Percentiles rank a stretch among this genome's conserved stretches.
Evolutionary conservation across 2,113 vertebrate species (phyloP).

Genomic region (Menura novaehollandiae): DNA sequence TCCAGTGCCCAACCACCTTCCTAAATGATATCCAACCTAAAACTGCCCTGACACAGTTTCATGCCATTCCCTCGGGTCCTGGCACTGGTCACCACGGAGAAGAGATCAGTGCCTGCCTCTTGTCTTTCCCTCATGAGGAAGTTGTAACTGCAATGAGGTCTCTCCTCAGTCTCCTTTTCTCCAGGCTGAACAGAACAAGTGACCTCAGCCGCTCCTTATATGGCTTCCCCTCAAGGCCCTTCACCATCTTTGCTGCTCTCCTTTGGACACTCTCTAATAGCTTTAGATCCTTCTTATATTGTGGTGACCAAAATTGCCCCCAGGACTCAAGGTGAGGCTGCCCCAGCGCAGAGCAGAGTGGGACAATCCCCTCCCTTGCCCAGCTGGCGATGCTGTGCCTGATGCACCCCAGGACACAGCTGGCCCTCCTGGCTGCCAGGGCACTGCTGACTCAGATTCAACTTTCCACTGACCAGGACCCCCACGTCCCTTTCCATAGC

Average conservation of each 20-base stretch:
- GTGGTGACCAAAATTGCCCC: neutral
- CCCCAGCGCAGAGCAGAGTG: fast-evolving
- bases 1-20: neutral
- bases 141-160: fast-evolving
- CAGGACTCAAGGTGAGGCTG: neutral
- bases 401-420: fast-evolving
- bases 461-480: fast-evolving
- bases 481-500: neutral
- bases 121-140: neutral
- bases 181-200: neutral
- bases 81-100: neutral
- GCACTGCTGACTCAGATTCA: neutral
- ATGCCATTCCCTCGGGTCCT: fast-evolving
- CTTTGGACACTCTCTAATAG: neutral
- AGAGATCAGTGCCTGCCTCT: neutral
- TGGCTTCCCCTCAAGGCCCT: neutral
- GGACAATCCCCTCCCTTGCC: neutral
- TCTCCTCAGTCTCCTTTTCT: neutral
- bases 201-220: neutral
- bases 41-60: neutral
- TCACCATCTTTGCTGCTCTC: neutral
- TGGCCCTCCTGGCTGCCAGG: neutral
- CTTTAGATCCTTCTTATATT: neutral
- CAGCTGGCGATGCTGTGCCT: fast-evolving
- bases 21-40: neutral